Percentiles rank a stretch among this genome's conserved stretches.
Evolutionary conservation across 2,113 vertebrate genomes (phyloP).

Genomic region (Hyaena hyaena): DNA sequence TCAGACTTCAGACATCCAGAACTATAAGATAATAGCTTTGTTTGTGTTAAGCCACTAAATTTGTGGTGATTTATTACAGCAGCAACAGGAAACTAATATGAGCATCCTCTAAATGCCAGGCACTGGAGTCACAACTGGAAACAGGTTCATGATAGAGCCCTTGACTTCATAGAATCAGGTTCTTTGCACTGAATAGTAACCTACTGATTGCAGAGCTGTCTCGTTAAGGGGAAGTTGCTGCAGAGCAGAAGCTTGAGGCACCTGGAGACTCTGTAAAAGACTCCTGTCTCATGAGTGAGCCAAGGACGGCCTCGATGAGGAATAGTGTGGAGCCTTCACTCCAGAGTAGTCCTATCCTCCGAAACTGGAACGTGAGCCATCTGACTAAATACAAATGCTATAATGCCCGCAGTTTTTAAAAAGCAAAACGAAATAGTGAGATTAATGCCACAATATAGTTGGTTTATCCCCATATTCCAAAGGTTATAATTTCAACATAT

Average conservation of each 20-base stretch:
- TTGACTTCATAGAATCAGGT: neutral
- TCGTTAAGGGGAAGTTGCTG: neutral
- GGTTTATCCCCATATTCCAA: neutral
- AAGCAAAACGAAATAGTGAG: neutral
- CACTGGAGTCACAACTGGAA: neutral
- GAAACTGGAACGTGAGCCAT: neutral
- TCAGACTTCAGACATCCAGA: neutral
- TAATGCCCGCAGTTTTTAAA: neutral
- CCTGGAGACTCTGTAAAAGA: neutral
- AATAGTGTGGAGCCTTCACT: neutral
- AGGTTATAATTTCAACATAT: neutral
- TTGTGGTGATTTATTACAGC: neutral
- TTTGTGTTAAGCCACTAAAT: neutral
- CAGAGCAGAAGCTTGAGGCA: neutral
- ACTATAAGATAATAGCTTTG: neutral
- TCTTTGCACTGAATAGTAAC: too few species aligned
- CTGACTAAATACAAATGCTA: neutral
- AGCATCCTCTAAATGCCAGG: neutral
- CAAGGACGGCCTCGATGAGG: accelerated
- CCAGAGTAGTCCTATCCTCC: neutral
- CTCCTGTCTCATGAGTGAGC: neutral
- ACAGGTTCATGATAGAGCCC: accelerated
- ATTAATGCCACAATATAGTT: neutral
- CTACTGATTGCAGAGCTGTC: neutral
- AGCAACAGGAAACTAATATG: neutral